Base-by-base conservation (phyloP, 2,113 vertebrate species). In the Oncorhynchus kisutch region DNA sequence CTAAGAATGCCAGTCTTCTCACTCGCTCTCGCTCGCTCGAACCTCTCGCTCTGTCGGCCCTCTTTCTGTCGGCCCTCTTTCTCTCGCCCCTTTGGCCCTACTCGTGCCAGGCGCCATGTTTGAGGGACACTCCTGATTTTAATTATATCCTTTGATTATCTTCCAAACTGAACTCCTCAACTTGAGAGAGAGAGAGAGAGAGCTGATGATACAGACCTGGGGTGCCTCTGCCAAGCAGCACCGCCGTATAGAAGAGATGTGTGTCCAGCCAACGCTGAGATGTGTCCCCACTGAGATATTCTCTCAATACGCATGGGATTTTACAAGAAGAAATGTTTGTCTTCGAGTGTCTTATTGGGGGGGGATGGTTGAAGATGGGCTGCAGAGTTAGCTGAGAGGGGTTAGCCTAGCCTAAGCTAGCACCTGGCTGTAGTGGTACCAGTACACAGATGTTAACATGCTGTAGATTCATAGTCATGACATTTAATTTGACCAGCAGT, bases 101-200 rank as follows among this genome's bases (percentile, higher is more conserved):
- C 68, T 73, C 64, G 27, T 27, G 76, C 79, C 77, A 22, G 7
- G 22, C 78, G 13, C 77, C 49, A 72, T 49, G 74, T 85, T 86
- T 16, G 70, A 75, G 84, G 84, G 84, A 79, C 78, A 79, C 75
- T 88, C 84, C 78, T 82, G 73, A 81, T 82, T 39, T 65, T 82
- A 85, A 90, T 86, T 87, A 85, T 75, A 81, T 67, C 79, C 82
- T 88, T 91, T 91, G 86, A 90, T 91, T 91, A 85, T 84, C 65
- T 62, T 84, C 80, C 77, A 79, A 66, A 62, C 77, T 83, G n/a
- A 22, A 13, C 60, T 16, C 20, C 4, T 64, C n/a, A n/a, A 1
- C 16, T n/a, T 64, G 60, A 0, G n/a, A 12, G 20, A 64, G 7
- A 22, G 22, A 64, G 22, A 64, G 9, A 14, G 60, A 64, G 18